These are phyloP conservation scores for Dasypus novemcinctus DNA, from an alignment of 2,113 vertebrate genomes.

Conservation along the genomic window DNA sequence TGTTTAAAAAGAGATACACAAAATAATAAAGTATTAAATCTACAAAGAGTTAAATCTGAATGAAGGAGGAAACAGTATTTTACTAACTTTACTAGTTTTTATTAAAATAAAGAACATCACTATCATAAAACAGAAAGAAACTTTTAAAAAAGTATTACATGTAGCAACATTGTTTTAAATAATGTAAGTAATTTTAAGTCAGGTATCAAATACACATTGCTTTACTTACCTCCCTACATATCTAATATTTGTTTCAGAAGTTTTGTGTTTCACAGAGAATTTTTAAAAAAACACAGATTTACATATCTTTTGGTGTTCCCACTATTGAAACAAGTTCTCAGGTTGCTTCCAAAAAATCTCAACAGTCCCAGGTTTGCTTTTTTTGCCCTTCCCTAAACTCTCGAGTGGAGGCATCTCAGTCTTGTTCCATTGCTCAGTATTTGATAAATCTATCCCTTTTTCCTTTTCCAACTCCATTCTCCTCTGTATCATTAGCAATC, in stretches of 20 bases:
- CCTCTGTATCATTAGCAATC: background rate
- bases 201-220: constrained; percentile 35
- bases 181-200: constrained; percentile 42
- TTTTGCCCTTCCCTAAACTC: background rate
- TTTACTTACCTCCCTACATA: constrained; percentile 72
- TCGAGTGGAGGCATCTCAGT: background rate
- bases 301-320: background rate
- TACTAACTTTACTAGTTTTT: constrained; percentile 40
- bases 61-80: constrained; percentile 38
- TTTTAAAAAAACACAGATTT: background rate
- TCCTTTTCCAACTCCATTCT: constrained; percentile 33
- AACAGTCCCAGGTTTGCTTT: background rate
- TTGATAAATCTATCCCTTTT: background rate
- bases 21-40: constrained; percentile 36
- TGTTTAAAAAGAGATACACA: constrained; percentile 19
- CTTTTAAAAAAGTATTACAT: background rate
- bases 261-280: constrained; percentile 5
- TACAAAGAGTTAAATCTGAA: constrained; percentile 47
- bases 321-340: constrained; percentile 1
- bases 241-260: constrained; percentile 26
- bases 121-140: background rate
- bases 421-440: background rate
- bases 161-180: constrained; percentile 45
- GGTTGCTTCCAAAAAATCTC: background rate
- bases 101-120: constrained; percentile 22